Conservation (phyloP, 2,888 invertebrate genomes). For the Argyresthia albistria region DNA sequence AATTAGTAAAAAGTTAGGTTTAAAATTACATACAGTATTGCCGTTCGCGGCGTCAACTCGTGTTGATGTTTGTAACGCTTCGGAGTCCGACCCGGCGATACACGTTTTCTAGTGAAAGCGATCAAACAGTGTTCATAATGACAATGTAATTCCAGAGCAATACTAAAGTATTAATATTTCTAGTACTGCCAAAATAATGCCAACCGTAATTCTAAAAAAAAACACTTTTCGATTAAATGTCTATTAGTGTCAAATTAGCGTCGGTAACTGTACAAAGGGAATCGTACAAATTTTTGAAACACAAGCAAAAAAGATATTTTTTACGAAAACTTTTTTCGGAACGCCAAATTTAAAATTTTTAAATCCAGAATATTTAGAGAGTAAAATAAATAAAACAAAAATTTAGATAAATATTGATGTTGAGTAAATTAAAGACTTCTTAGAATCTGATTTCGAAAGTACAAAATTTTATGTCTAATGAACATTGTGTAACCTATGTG, state of each 20-base stretch:
- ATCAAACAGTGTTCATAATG: conserved; percentile 61
- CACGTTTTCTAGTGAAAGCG: conserved; percentile 39
- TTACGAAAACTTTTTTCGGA: conserved; percentile 69
- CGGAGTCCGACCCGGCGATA: conserved; percentile 14
- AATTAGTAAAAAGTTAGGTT: conserved; percentile 67
- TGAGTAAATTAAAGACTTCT: conserved; percentile 63
- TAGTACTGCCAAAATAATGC: conserved; percentile 71
- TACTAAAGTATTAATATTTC: conserved; percentile 71
- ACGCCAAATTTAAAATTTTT: conserved; percentile 65
- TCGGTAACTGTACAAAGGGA: conserved; percentile 69
- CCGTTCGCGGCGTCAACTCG: conserved; percentile 40
- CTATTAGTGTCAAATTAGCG: conserved; percentile 68
- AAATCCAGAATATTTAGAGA: conserved; percentile 65
- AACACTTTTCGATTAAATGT: conserved; percentile 62
- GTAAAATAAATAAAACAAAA: conserved; percentile 45
- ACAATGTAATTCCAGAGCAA: conserved; percentile 72
- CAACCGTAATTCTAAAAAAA: conserved; percentile 66
- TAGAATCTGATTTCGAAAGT: conserved; percentile 71
- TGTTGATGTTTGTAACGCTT: conserved; percentile 41
- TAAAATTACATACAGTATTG: conserved; percentile 67
- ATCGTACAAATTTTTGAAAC: conserved; percentile 70
- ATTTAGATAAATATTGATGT: conserved; percentile 55
- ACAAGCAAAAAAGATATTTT: conserved; percentile 66
- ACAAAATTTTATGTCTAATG: conserved; percentile 63
- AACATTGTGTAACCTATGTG: conserved; percentile 60